A percentile compares a stretch with the other conserved stretches of the same genome.
These are phyloP conservation scores for Philereme transversata DNA, from an alignment of 2,888 invertebrate genomes.

Conservation along the genomic window DNA sequence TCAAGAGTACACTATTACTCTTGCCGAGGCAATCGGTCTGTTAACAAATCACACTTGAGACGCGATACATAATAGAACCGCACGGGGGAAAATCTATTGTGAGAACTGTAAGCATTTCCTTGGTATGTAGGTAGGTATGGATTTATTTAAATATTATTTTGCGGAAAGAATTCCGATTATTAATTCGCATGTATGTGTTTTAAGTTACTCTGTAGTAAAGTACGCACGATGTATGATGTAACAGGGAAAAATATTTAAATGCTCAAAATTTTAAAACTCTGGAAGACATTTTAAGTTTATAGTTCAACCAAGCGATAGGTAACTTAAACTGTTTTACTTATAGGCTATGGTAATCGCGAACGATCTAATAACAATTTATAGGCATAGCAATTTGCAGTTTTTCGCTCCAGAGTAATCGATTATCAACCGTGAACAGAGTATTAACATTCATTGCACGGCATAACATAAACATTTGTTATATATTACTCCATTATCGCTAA, in stretches of 20 bases:
- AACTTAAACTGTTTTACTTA: too few species aligned
- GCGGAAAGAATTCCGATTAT: too few species aligned
- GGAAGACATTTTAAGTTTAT: too few species aligned
- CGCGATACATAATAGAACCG: slow-evolving; percentile 39
- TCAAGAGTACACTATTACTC: slow-evolving; percentile 41
- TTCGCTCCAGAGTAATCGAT: slow-evolving; percentile 43
- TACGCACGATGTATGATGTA: too few species aligned
- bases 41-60: slow-evolving; percentile 44
- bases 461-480: slow-evolving; percentile 69
- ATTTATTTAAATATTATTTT: too few species aligned
- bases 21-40: slow-evolving; percentile 41
- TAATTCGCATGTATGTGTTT: too few species aligned
- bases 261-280: too few species aligned
- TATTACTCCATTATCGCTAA: slow-evolving; percentile 68
- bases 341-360: too few species aligned
- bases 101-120: slow-evolving; percentile 8
- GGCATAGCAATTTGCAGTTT: slow-evolving; percentile 9
- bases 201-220: too few species aligned
- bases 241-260: too few species aligned
- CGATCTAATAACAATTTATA: background rate
- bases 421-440: slow-evolving; percentile 59
- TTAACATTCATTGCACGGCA: slow-evolving; percentile 60
- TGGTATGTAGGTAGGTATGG: background rate
- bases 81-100: slow-evolving; percentile 18
- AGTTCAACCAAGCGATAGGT: too few species aligned